Evolutionary conservation across 2,888 invertebrate species (phyloP).

Genomic region (Gymnocheta viridis): DNA sequence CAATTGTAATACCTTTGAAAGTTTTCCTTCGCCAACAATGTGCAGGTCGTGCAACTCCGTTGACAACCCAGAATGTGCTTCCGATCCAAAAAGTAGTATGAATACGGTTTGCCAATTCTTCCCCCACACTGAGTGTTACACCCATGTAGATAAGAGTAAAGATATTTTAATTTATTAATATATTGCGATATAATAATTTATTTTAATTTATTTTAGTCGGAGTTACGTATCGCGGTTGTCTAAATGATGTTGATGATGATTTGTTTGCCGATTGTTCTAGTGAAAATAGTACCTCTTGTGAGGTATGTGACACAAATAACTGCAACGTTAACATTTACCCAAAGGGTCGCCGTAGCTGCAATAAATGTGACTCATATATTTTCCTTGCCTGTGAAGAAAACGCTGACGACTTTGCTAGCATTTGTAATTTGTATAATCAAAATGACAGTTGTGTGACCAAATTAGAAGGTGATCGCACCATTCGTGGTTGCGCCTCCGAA

Average conservation of each 20-base stretch:
- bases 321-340: constrained; percentile 76
- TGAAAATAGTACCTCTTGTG: constrained; percentile 71
- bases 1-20: constrained; percentile 75
- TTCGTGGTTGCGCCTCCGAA: constrained; percentile 77
- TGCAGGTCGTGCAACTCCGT: constrained; percentile 75
- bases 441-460: constrained; percentile 74
- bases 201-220: constrained; percentile 73
- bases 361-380: constrained; percentile 75
- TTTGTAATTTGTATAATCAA: constrained; percentile 73
- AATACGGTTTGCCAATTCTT: constrained; percentile 68
- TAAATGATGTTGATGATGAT: constrained; percentile 72
- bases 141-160: constrained; percentile 72
- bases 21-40: constrained; percentile 36
- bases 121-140: constrained; percentile 74
- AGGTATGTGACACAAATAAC: constrained; percentile 69
- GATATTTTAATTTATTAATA: not conserved
- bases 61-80: constrained; percentile 70
- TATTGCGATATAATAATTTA: constrained; percentile 1
- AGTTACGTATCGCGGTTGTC: constrained; percentile 75
- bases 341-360: constrained; percentile 74
- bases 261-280: constrained; percentile 73
- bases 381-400: constrained; percentile 73
- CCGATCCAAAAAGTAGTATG: accelerated
- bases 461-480: constrained; percentile 73
- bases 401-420: constrained; percentile 67